phyloP scores from a whole-genome alignment of 2,113 vertebrate genomes.

The Tragelaphus scriptus region DNA sequence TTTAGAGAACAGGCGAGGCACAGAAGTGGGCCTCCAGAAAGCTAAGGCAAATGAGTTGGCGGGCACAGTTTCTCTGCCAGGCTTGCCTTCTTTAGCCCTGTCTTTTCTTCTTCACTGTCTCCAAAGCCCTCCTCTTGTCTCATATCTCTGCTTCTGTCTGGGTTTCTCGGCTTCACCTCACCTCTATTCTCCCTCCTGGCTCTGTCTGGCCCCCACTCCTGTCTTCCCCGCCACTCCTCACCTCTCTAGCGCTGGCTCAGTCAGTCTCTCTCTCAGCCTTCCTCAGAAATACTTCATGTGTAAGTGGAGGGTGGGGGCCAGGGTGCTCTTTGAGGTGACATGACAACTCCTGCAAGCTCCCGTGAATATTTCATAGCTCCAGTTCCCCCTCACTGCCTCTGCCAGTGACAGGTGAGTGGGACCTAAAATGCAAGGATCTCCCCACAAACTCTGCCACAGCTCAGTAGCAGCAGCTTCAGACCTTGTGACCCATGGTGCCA shows the following conservation, averaged over 20 bases:
- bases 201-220: not conserved
- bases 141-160: not conserved
- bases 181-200: not conserved
- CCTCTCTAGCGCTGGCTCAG: not conserved
- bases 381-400: constrained; percentile 23
- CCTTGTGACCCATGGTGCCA: constrained; percentile 50
- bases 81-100: not conserved
- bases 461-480: constrained; percentile 48
- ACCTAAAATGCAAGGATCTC: constrained; percentile 27
- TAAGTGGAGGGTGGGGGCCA: not conserved
- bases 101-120: not conserved
- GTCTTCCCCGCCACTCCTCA: constrained; percentile 5
- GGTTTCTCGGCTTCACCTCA: not conserved
- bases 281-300: constrained; percentile 30
- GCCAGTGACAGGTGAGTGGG: constrained; percentile 28
- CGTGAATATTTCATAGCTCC: constrained; percentile 21
- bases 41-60: not conserved
- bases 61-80: not conserved
- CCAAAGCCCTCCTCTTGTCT: not conserved
- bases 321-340: constrained; percentile 20
- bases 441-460: constrained; percentile 17
- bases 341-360: constrained; percentile 39
- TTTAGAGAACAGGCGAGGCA: not conserved
- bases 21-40: not conserved
- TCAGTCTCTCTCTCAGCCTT: constrained; percentile 27